Evolutionary conservation across 2,113 vertebrate species (phyloP), one percentile per base, ranked within the genome.

Genomic region (Recurvirostra avosetta): DNA sequence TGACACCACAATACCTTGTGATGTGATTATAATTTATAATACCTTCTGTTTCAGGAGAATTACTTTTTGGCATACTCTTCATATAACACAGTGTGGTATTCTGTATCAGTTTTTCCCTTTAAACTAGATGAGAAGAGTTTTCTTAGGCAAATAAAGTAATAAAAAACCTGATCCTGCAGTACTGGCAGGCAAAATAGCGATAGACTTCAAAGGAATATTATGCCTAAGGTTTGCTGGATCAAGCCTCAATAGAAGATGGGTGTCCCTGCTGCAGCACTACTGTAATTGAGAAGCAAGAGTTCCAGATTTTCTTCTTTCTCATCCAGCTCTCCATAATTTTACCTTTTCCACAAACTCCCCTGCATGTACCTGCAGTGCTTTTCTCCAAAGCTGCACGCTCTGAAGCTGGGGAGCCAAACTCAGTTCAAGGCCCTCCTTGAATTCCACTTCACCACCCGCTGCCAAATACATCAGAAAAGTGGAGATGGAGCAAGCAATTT

Each of bases 81-180:
- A 71, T 71, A 38, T 38, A 90, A 83, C 10, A 82, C 12, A 56
- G 21, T 34, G 38, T 38, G 65, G 70, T 83, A 49, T 71, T 92
- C 63, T 72, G 0, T 68, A 88, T 67, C 63, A 74, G 34, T 73
- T 90, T 90, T 90, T n/a, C 53, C 45, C 55, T 86, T 95, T 95
- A 88, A 95, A 94, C 53, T 83, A 86, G 50, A 95, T 83, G 67
- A 93, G 85, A 93, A 90, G 41, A 83, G 53, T 73, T 90, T 96
- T 86, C 66, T 86, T 90, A 90, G 75, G 92, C 90, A 97, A 96
- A 96, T 94, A 74, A 88, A 88, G 71, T 83, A 83, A 83, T 52
- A 92, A 93, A 93, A 81, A 94, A 5, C 5, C 58, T 80, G 82
- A 90, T 96, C 90, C 56, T 83, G 32, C 72, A 93, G 63, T 74